These are phyloP conservation scores for Tetramorium alpestre DNA, from an alignment of 1,140 invertebrate genomes.

Conservation along the genomic window DNA sequence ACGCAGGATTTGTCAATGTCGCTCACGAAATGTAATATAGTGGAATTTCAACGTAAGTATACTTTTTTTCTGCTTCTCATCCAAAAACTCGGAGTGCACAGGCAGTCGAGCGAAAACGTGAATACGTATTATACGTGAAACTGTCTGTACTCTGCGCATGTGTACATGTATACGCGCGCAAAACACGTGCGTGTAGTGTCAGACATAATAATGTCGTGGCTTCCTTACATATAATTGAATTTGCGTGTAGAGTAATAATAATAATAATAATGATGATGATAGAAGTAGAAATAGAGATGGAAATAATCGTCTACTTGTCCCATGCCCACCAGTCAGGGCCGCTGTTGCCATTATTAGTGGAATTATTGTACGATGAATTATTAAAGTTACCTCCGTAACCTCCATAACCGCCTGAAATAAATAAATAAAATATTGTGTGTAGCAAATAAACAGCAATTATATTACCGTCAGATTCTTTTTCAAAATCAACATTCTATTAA, in stretches of 20 bases:
- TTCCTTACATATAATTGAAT: constrained; percentile 84
- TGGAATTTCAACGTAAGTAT: constrained; percentile 68
- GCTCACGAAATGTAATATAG: constrained; percentile 70
- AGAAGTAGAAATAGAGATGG: constrained; percentile 78
- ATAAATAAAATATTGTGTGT: not conserved
- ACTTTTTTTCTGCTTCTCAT: constrained; percentile 47
- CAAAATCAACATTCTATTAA: not conserved
- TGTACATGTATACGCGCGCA: constrained; percentile 64
- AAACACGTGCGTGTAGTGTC: constrained; percentile 66
- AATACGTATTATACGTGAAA: constrained; percentile 66
- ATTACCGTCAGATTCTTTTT: not conserved
- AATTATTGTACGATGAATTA: constrained; percentile 81
- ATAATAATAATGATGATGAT: constrained; percentile 84
- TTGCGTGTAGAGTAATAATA: constrained; percentile 84
- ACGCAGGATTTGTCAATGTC: constrained; percentile 74
- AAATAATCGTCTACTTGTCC: constrained; percentile 75
- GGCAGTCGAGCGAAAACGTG: constrained; percentile 72
- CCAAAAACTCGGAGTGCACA: constrained; percentile 67
- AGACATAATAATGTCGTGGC: constrained; percentile 78
- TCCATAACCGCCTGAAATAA: constrained; percentile 74
- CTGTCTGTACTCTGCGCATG: constrained; percentile 61
- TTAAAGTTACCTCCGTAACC: constrained; percentile 82
- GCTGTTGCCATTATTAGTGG: constrained; percentile 80
- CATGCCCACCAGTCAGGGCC: constrained; percentile 82
- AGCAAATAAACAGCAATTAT: not conserved